phyloP scores from a whole-genome alignment of 2,113 vertebrate species.

The Hydrolagus affinis region DNA sequence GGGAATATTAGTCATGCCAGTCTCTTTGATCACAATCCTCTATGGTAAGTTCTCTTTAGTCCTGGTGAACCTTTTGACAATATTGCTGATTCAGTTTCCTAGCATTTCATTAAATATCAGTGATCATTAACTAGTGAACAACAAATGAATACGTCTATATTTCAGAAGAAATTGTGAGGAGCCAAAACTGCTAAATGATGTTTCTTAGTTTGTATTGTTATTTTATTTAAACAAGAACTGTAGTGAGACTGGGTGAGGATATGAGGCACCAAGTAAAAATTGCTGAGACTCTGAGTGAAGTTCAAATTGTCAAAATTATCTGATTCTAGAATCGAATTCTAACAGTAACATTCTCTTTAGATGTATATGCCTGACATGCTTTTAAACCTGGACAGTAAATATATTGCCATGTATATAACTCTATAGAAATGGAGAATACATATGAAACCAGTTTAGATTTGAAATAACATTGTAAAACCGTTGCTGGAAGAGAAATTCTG shows the following conservation, averaged over 20 bases:
- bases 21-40: slow-evolving; percentile 88
- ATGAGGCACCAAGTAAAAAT: background rate
- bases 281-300: background rate
- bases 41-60: slow-evolving; percentile 72
- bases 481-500: too few relatives aligned
- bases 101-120: background rate
- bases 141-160: background rate
- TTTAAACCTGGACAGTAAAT: too few relatives aligned
- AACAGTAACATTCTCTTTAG: too few relatives aligned
- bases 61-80: background rate
- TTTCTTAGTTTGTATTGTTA: background rate
- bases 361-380: too few relatives aligned
- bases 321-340: background rate
- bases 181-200: background rate
- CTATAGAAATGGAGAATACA: too few relatives aligned
- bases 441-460: too few relatives aligned
- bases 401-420: too few relatives aligned
- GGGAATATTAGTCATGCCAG: slow-evolving; percentile 94
- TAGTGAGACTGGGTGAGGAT: background rate
- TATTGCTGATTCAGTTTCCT: background rate
- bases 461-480: too few relatives aligned
- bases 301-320: background rate
- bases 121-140: background rate
- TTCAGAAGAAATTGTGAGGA: too few relatives aligned
- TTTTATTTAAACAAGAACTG: background rate